Evolutionary conservation across 2,888 invertebrate genomes (phyloP).

Genomic region (Drosophila cracens): DNA sequence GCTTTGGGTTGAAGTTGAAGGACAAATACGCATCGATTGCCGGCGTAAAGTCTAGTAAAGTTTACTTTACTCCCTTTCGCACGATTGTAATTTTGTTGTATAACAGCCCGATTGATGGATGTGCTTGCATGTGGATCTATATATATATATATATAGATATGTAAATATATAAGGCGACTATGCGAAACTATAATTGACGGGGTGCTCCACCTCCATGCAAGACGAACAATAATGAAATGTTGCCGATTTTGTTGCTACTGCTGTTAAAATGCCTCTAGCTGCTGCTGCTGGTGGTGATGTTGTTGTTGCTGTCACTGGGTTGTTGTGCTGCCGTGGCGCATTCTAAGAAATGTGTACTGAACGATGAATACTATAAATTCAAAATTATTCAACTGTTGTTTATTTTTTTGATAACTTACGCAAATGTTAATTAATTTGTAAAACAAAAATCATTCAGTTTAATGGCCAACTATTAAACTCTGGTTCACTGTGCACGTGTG

Average conservation of each 20-base stretch:
- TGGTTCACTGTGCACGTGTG: conserved; percentile 46
- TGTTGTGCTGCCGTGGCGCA: conserved; percentile 58
- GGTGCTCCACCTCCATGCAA: conserved; percentile 70
- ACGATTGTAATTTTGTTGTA: conserved; percentile 73
- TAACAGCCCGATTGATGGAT: conserved; percentile 57
- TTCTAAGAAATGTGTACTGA: conserved; percentile 46
- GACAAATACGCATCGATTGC: conserved; percentile 47
- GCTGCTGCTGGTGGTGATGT: conserved; percentile 29
- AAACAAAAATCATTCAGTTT: conserved; percentile 49
- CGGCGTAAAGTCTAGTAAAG: conserved; percentile 32
- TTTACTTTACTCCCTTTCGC: conserved; percentile 28
- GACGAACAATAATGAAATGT: conserved; percentile 68
- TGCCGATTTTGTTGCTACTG: conserved; percentile 58
- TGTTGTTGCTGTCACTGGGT: conserved; percentile 42
- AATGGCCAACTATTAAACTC: conserved; percentile 51
- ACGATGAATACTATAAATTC: conserved; percentile 28
- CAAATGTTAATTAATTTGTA: conserved; percentile 54
- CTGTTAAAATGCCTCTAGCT: conserved; percentile 45
- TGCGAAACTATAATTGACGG: conserved; percentile 73
- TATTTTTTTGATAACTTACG: conserved; percentile 66
- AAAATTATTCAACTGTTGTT: conserved; percentile 20
- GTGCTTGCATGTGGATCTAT: conserved; percentile 28
- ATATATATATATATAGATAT: conserved; percentile 18
- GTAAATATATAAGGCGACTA: conserved; percentile 26
- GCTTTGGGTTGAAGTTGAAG: conserved; percentile 45